Conservation (phyloP, 2,113 vertebrate genomes). For the Melanerpes formicivorus region DNA sequence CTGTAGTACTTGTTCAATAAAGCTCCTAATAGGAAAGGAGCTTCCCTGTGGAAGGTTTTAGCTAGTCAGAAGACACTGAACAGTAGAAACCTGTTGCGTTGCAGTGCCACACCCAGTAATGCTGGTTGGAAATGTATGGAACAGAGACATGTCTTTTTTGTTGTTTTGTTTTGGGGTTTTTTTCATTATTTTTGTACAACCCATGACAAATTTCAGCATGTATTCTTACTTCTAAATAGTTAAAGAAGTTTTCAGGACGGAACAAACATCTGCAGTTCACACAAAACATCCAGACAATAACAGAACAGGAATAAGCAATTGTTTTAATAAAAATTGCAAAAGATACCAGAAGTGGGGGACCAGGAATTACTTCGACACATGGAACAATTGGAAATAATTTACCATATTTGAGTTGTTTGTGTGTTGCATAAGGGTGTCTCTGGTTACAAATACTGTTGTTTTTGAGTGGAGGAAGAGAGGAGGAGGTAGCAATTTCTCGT, state of each 20-base stretch:
- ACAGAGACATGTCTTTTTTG: neutral
- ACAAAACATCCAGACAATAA: neutral
- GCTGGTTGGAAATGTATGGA: neutral
- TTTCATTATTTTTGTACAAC: neutral
- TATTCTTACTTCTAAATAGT: neutral
- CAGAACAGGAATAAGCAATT: neutral
- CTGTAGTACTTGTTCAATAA: neutral
- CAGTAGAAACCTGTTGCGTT: neutral
- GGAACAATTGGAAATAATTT: slow-evolving; percentile 48
- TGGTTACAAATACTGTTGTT: slow-evolving; percentile 59
- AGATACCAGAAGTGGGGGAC: neutral
- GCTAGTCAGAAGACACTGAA: neutral
- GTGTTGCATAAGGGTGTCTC: slow-evolving; percentile 50
- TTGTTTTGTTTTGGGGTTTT: neutral
- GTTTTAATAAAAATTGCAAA: slow-evolving; percentile 46
- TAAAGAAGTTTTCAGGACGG: neutral
- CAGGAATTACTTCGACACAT: slow-evolving; percentile 52
- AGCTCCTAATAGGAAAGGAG: neutral
- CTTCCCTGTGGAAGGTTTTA: neutral
- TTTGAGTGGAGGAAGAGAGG: slow-evolving; percentile 54
- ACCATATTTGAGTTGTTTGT: slow-evolving; percentile 43
- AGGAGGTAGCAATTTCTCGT: slow-evolving; percentile 19
- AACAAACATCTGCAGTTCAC: neutral
- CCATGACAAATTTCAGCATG: neutral
- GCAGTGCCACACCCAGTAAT: neutral